Conservation (phyloP, 1,140 invertebrate species). For the Zelostemma sp. region DNA sequence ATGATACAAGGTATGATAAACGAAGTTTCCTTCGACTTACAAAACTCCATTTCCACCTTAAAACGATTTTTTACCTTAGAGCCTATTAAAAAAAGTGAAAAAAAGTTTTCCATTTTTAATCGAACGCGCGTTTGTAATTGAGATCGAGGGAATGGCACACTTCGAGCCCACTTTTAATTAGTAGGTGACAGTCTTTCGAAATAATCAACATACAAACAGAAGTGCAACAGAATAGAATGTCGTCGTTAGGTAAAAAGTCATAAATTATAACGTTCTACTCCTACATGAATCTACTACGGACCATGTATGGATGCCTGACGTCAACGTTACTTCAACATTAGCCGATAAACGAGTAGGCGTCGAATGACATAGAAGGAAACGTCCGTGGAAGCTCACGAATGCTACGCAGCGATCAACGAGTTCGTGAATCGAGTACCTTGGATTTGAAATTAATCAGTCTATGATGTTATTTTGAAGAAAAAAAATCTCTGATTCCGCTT, state of each 20-base stretch:
- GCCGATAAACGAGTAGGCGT: slow-evolving; percentile 51
- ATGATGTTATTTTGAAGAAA: too few species aligned
- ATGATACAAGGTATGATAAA: too few species aligned
- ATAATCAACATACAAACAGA: neutral
- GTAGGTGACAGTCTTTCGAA: neutral
- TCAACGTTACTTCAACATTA: slow-evolving; percentile 52
- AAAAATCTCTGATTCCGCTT: too few species aligned
- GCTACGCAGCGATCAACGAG: slow-evolving; percentile 41
- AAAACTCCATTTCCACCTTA: too few species aligned
- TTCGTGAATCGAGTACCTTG: neutral
- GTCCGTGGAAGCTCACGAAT: slow-evolving; percentile 3
- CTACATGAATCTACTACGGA: slow-evolving; percentile 44
- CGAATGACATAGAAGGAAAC: slow-evolving; percentile 48
- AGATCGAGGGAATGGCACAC: too few species aligned
- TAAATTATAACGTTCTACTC: slow-evolving; percentile 51
- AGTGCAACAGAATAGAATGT: slow-evolving; percentile 36
- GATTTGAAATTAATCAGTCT: too few species aligned
- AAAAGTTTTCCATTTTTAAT: too few species aligned
- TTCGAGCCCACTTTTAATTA: neutral
- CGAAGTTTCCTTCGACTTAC: too few species aligned
- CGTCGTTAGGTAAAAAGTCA: slow-evolving; percentile 43
- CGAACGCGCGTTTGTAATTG: neutral
- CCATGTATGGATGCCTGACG: slow-evolving; percentile 52
- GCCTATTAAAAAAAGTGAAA: too few species aligned
- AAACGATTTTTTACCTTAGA: too few species aligned